Conservation (phyloP, 1,140 invertebrate genomes). For the Ephestia elutella region DNA sequence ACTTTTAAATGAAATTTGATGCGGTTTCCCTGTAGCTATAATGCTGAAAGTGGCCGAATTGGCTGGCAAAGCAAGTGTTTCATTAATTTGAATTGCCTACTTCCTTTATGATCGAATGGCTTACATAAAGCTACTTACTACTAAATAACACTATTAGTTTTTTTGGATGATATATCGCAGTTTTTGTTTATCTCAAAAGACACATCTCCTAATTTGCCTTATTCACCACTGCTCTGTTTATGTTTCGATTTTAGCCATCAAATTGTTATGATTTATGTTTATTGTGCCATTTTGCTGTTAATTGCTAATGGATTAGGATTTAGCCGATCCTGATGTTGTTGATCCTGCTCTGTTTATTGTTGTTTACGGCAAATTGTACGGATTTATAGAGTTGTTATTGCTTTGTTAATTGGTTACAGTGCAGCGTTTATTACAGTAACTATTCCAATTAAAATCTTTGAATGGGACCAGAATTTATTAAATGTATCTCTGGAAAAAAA, state of each 20-base stretch:
- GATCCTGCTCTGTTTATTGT: neutral
- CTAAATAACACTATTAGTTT: too few relatives aligned
- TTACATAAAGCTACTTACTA: too few relatives aligned
- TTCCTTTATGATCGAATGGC: too few relatives aligned
- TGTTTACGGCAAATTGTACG: neutral
- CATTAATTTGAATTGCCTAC: too few relatives aligned
- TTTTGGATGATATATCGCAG: neutral
- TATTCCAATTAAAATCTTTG: too few relatives aligned
- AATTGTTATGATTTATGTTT: constrained; percentile 5
- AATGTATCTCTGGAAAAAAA: too few relatives aligned
- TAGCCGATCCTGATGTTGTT: constrained; percentile 1
- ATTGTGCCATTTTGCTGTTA: constrained; percentile 3
- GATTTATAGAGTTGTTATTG: constrained; percentile 1
- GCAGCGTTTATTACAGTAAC: too few relatives aligned
- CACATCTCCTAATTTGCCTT: neutral
- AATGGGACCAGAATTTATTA: too few relatives aligned
- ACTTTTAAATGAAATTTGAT: too few relatives aligned
- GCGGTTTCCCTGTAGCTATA: too few relatives aligned
- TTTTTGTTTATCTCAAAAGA: neutral
- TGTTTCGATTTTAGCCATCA: neutral
- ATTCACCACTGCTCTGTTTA: neutral
- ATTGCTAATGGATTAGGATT: constrained; percentile 5
- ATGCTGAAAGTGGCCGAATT: too few relatives aligned
- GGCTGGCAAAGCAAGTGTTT: too few relatives aligned
- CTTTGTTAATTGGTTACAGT: neutral